phyloP scores from a whole-genome alignment of 2,888 invertebrate species.

The Agriopis marginaria region DNA sequence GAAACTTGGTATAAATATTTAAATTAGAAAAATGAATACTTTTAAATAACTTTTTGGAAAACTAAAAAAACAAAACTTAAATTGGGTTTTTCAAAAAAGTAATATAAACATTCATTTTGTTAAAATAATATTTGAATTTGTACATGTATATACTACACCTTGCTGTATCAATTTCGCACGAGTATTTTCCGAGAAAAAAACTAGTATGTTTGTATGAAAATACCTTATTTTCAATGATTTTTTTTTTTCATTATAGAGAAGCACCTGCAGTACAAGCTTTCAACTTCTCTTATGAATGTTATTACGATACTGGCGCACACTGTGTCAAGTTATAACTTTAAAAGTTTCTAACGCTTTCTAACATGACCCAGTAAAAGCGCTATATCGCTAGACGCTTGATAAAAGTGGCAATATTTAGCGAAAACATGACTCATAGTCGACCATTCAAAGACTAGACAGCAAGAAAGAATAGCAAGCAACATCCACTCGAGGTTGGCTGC shows the following conservation, averaged over 20 bases:
- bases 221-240: neutral
- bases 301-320: too few species aligned
- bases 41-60: too few species aligned
- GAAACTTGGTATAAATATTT: too few species aligned
- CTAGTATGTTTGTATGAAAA: neutral
- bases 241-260: neutral
- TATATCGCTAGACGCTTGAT: constrained; percentile 1
- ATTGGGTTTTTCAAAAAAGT: neutral
- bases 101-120: neutral
- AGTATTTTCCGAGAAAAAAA: too few species aligned
- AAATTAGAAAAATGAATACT: too few species aligned
- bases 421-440: constrained; percentile 30
- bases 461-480: constrained; percentile 24
- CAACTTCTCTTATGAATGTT: too few species aligned
- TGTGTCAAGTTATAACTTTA: neutral
- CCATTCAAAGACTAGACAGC: constrained; percentile 38
- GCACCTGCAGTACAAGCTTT: too few species aligned
- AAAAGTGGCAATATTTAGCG: constrained; percentile 8
- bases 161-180: too few species aligned
- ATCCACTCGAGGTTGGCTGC: constrained; percentile 34
- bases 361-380: neutral
- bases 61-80: neutral
- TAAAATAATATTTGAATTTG: too few species aligned
- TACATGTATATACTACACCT: too few species aligned
- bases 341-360: neutral